Evolutionary conservation across 2,888 invertebrate species (phyloP), one percentile per base, ranked within the genome.

Genomic region (Laspeyria flexula): DNA sequence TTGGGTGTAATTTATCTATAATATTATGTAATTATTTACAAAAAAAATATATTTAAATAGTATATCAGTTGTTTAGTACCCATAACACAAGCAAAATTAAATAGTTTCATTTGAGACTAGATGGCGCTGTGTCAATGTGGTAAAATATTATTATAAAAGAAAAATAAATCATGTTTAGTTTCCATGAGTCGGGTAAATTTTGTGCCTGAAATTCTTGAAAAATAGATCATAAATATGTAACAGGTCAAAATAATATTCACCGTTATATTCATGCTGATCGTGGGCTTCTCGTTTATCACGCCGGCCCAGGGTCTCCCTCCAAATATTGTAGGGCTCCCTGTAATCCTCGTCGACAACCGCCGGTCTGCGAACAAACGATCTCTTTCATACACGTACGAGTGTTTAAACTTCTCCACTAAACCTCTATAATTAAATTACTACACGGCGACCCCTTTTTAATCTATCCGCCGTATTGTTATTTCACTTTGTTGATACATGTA

Each of bases 321-420:
- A 92, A 56, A 92, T 92, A 62, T 91, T 92, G 71, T 91, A 92
- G 4, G 91, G 91, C 63, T 92, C 91, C 21, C 91, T 73, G 55
- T 92, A 91, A 70, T 90, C 91, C 65, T 92, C 91, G 49, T 92
- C 91, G 27, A 92, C 91, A n/a, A 92, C 84, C 1, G 91, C 88
- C 2, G 91, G 91, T 43, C 91, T 91, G 72, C 23, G 56, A 53
- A 73, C 55, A 75, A 74, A 75, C 15, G 55, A 52, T 37, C 29
- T 7, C 41, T 33, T 52, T 54, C 39, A 47, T 34, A 43, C 29
- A n/a, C 38, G 35, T 45, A 13, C 34, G 35, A 39, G 7, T 43
- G 35, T 41, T 47, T 47, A 33, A 34, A 34, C 11, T 29, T 3
- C 29, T 11, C 29, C 11, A n/a, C 3, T 31, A 31, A 31, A 37